phyloP scores from a whole-genome alignment of 2,113 vertebrate species.

The Corynorhinus townsendii region DNA sequence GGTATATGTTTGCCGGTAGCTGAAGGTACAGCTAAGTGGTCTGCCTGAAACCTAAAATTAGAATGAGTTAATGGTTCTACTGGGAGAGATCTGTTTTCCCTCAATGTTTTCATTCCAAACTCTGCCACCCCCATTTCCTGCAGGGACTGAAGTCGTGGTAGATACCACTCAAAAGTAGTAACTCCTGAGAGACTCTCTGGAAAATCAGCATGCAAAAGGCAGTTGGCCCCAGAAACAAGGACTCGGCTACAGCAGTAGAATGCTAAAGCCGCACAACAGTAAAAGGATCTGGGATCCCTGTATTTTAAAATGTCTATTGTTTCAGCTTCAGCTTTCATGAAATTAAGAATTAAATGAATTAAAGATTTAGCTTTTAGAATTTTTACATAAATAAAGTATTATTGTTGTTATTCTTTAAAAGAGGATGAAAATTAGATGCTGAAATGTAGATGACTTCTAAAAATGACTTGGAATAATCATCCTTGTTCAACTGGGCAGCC shows the following conservation, averaged over 20 bases:
- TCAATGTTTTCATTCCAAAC: constrained; percentile 47
- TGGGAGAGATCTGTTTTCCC: constrained; percentile 8
- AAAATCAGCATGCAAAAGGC: constrained; percentile 75
- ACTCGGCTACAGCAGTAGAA: neutral
- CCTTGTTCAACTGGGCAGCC: constrained; percentile 42
- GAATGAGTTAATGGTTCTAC: neutral
- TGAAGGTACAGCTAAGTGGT: neutral
- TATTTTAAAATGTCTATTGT: constrained; percentile 43
- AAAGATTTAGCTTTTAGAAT: constrained; percentile 11
- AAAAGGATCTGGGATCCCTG: constrained; percentile 67
- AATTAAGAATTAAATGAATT: constrained; percentile 8
- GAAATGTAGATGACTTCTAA: constrained; percentile 32
- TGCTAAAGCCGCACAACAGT: constrained; percentile 58
- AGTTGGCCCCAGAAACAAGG: constrained; percentile 53
- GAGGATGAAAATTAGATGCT: constrained; percentile 26
- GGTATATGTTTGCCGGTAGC: neutral
- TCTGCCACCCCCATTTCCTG: constrained; percentile 15
- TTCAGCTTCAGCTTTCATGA: neutral
- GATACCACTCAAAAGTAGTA: constrained; percentile 68
- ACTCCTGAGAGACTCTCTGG: constrained; percentile 69
- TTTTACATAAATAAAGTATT: neutral
- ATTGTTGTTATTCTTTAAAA: constrained; percentile 35
- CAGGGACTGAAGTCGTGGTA: constrained; percentile 47
- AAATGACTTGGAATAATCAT: constrained; percentile 44
- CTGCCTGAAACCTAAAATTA: constrained; percentile 16